Evolutionary conservation across 2,113 vertebrate genomes (phyloP).

Genomic region (Promerops cafer): DNA sequence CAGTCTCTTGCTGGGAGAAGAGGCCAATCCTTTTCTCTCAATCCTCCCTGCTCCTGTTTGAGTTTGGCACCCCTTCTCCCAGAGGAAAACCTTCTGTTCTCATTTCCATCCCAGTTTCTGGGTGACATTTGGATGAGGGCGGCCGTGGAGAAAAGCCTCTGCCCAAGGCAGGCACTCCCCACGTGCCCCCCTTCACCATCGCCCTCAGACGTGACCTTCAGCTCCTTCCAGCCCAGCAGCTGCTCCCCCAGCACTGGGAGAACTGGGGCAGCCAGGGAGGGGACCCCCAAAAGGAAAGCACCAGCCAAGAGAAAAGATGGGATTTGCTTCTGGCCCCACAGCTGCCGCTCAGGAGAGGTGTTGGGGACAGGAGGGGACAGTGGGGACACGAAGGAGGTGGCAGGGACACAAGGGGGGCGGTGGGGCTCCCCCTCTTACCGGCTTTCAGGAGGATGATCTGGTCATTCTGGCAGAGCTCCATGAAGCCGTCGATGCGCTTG

Average conservation of each 20-base stretch:
- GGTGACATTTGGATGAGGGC: not conserved
- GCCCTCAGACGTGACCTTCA: not conserved
- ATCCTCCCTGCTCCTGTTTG: not conserved
- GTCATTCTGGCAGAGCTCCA: constrained; percentile 92
- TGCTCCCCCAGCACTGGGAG: not conserved
- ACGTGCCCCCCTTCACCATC: fast-evolving
- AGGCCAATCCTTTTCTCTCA: not conserved
- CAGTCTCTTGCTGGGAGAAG: not conserved
- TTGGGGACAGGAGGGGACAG: fast-evolving
- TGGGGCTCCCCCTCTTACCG: constrained; percentile 62
- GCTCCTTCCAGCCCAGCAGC: not conserved
- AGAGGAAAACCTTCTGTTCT: not conserved
- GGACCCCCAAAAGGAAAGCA: not conserved
- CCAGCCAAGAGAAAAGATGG: not conserved
- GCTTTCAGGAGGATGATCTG: constrained; percentile 95
- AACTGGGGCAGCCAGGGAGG: not conserved
- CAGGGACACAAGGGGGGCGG: not conserved
- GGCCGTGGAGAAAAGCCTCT: not conserved
- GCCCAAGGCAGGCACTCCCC: not conserved
- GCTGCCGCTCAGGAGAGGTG: fast-evolving
- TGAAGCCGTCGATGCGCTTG: constrained; percentile 88
- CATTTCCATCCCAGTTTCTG: not conserved
- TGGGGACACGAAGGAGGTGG: not conserved
- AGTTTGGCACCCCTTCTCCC: not conserved
- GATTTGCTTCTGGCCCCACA: fast-evolving